A percentile compares a stretch with the other conserved stretches of the same genome.
These are phyloP conservation scores for Aspidiotus rigidus DNA, from an alignment of 2,888 invertebrate genomes.

Conservation along the genomic window DNA sequence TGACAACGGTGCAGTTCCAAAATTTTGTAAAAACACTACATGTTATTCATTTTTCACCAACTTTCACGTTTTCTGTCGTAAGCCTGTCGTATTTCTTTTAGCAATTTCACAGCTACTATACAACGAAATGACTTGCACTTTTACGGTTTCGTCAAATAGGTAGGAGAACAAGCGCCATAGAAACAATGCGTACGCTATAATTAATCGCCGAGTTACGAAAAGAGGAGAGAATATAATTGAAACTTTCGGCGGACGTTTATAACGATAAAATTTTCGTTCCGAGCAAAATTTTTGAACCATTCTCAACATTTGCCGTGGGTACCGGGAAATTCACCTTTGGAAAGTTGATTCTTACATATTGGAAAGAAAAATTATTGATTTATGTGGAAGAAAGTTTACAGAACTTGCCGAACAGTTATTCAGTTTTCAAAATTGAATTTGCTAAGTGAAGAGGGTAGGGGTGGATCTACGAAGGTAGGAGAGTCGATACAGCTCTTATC, in stretches of 20 bases:
- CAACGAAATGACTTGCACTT: slow-evolving; percentile 1
- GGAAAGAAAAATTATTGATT: no score
- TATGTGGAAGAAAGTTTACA: no score
- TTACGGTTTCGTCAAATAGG: not conserved
- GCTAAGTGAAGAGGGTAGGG: no score
- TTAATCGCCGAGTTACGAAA: not conserved
- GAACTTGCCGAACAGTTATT: no score
- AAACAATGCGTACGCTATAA: not conserved
- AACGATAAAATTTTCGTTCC: slow-evolving; percentile 2
- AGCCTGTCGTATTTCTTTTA: not conserved
- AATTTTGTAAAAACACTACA: not conserved
- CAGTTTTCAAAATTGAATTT: no score
- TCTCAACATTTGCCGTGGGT: no score
- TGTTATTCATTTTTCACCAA: not conserved
- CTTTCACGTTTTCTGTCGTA: not conserved
- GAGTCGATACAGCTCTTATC: no score
- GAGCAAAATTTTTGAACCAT: not conserved
- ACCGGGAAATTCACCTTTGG: no score
- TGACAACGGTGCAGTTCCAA: not conserved
- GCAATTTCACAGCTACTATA: not conserved
- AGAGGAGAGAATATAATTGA: not conserved
- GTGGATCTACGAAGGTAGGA: no score
- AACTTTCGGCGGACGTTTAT: not conserved
- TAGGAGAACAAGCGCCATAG: not conserved
- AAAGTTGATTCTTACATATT: no score